Evolutionary conservation across 64 coral and sea anemone genomes (phyloP).

Genomic region (Actinia tenebrosa): DNA sequence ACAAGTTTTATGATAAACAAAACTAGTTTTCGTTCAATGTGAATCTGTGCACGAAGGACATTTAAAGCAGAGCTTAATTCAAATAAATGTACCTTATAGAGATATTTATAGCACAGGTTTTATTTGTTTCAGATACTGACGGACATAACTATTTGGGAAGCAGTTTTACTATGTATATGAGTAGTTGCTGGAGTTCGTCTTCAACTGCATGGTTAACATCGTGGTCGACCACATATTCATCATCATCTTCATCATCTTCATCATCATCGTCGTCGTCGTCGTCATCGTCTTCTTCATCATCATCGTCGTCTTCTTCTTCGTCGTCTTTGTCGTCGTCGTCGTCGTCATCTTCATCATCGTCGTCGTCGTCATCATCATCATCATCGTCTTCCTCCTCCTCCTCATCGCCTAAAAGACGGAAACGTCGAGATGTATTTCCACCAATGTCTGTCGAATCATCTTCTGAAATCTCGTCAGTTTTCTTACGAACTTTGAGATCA

Average conservation of each 20-base stretch:
- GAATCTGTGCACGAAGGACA: too few relatives aligned
- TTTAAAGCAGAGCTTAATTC: too few relatives aligned
- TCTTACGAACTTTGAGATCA: background rate
- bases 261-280: conserved; percentile 5
- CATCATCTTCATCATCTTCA: conserved; percentile 26
- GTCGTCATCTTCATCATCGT: background rate
- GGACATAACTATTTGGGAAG: conserved; percentile 59
- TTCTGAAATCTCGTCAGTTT: background rate
- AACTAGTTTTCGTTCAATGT: too few relatives aligned
- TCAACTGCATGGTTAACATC: conserved; percentile 8
- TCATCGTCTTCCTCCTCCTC: conserved; percentile 1
- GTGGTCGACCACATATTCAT: conserved; percentile 11
- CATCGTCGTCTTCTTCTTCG: conserved; percentile 2
- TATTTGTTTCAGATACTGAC: conserved; percentile 1
- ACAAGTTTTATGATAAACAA: too few relatives aligned
- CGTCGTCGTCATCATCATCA: background rate
- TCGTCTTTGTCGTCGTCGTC: background rate
- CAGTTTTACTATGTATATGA: conserved; percentile 71
- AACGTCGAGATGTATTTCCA: conserved; percentile 25
- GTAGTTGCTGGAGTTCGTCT: conserved; percentile 21
- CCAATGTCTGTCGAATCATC: background rate
- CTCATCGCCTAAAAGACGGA: background rate
- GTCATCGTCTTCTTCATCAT: background rate
- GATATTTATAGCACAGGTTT: background rate
- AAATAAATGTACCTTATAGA: too few relatives aligned